Percentiles rank a stretch among this genome's conserved stretches.
These are phyloP conservation scores for Peromyscus maniculatus DNA, from an alignment of 2,113 vertebrate species.

Conservation along the genomic window DNA sequence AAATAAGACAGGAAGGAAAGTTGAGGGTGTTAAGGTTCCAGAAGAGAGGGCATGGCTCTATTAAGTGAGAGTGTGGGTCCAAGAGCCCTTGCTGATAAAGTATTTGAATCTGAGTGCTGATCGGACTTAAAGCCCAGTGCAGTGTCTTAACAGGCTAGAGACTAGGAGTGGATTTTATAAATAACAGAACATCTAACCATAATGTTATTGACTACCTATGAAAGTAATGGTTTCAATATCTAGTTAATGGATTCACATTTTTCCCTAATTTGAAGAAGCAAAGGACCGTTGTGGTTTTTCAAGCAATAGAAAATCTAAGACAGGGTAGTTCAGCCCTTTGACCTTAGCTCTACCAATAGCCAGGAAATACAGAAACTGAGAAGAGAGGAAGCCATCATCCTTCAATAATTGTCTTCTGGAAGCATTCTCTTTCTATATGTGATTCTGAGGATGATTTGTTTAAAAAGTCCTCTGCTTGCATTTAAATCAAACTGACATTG, in stretches of 20 bases:
- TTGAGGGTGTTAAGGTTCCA: fast-evolving
- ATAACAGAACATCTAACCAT: not conserved
- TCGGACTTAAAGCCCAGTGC: not conserved
- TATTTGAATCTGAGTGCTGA: not conserved
- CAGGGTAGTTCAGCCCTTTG: not conserved
- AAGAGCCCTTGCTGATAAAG: no score
- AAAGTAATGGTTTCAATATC: not conserved
- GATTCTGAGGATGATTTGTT: constrained; percentile 61
- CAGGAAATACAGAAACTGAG: not conserved
- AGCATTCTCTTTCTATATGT: constrained; percentile 55
- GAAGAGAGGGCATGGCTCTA: fast-evolving
- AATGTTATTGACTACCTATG: not conserved
- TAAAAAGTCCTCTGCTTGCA: not conserved
- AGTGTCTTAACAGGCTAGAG: not conserved
- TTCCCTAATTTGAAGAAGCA: not conserved
- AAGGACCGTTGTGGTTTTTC: not conserved
- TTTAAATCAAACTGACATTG: constrained; percentile 65
- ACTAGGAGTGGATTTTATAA: not conserved
- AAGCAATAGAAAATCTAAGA: not conserved
- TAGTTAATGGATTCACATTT: not conserved
- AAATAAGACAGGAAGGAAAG: not conserved
- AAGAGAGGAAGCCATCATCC: not conserved
- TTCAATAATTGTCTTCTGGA: constrained; percentile 55
- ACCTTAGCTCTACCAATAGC: not conserved
- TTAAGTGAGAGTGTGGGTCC: not conserved